Percentiles rank a stretch among this genome's conserved stretches.
These are phyloP conservation scores for Egretta garzetta DNA, from an alignment of 2,113 vertebrate genomes.

Conservation along the genomic window DNA sequence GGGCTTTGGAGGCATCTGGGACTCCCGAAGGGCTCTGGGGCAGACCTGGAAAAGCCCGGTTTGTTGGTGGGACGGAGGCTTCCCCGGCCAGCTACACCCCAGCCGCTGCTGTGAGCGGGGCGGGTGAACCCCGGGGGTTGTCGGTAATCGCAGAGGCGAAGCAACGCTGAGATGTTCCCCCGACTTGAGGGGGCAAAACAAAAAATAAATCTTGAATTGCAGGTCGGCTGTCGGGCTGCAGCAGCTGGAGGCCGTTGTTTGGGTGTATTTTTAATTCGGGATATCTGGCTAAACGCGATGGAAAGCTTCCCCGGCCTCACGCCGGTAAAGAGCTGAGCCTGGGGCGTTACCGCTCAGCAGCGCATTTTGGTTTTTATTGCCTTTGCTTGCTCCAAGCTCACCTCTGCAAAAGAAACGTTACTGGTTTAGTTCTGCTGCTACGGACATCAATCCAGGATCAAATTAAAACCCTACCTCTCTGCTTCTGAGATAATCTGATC, in stretches of 20 bases:
- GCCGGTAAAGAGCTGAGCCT: not conserved
- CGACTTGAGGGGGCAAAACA: not conserved
- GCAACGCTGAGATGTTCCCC: not conserved
- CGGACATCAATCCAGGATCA: not conserved
- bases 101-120: not conserved
- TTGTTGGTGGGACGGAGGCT: not conserved
- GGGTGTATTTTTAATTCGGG: not conserved
- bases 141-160: not conserved
- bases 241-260: not conserved
- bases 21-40: not conserved
- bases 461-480: not conserved
- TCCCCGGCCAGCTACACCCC: not conserved
- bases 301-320: not conserved
- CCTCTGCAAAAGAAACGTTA: not conserved
- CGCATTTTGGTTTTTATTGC: not conserved
- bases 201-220: accelerated
- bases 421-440: not conserved
- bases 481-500: not conserved
- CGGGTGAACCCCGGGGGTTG: not conserved
- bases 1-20: not conserved
- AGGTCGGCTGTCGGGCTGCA: not conserved
- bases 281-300: not conserved
- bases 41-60: not conserved
- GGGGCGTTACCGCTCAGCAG: not conserved
- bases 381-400: not conserved